Percentiles rank a stretch among this genome's conserved stretches.
Evolutionary conservation across 1,140 invertebrate species (phyloP).

Genomic region (Drosophila mayri): DNA sequence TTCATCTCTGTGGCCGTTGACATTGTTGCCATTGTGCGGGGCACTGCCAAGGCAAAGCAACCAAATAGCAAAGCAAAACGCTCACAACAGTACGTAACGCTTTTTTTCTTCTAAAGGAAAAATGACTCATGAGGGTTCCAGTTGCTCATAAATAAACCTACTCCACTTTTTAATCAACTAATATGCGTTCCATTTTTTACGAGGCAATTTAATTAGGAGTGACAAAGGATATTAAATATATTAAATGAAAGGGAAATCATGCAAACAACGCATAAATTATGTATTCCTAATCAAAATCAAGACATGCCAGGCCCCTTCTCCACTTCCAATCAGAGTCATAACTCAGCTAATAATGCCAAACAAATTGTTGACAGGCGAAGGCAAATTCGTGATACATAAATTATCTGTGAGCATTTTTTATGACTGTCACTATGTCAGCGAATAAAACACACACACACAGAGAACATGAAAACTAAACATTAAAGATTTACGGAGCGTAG

Average conservation of each 20-base stretch:
- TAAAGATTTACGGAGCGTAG: slow-evolving; percentile 66
- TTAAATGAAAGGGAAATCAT: slow-evolving; percentile 57
- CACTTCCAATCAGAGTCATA: slow-evolving; percentile 45
- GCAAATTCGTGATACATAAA: slow-evolving; percentile 61
- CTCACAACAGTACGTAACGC: slow-evolving; percentile 18
- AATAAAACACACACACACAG: slow-evolving; percentile 14
- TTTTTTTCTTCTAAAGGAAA: background rate
- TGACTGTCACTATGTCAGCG: slow-evolving; percentile 65
- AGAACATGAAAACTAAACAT: slow-evolving; percentile 46
- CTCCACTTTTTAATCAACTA: slow-evolving; percentile 33
- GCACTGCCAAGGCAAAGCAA: background rate
- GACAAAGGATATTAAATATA: slow-evolving; percentile 16
- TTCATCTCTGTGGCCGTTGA: slow-evolving; percentile 45
- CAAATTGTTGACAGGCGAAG: slow-evolving; percentile 54
- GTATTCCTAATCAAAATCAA: slow-evolving; percentile 70
- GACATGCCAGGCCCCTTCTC: slow-evolving; percentile 22
- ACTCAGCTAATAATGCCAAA: slow-evolving; percentile 53
- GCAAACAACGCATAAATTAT: slow-evolving; percentile 70
- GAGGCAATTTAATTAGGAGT: slow-evolving; percentile 19
- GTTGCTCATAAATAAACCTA: background rate
- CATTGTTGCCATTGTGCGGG: slow-evolving; percentile 35
- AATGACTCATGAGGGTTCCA: background rate
- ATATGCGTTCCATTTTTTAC: background rate
- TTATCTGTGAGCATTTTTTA: slow-evolving; percentile 62
- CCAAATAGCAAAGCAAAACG: background rate